Evolutionary conservation across 2,113 vertebrate species (phyloP).

Genomic region (Elachura formosa): DNA sequence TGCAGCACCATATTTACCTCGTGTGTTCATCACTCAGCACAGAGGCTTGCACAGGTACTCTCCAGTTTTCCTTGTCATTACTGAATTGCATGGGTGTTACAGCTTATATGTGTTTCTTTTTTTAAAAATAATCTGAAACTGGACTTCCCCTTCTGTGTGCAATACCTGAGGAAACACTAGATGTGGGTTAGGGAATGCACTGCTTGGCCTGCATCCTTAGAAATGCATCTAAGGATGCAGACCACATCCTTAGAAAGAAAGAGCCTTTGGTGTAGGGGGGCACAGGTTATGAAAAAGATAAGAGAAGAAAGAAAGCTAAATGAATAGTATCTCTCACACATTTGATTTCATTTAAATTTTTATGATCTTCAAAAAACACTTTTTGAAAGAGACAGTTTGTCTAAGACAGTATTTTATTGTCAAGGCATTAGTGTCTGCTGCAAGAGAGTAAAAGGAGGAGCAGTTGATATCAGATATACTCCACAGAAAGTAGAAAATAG

Average conservation of each 20-base stretch:
- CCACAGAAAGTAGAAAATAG: neutral
- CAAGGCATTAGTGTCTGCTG: neutral
- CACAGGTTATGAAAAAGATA: neutral
- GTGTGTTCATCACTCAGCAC: neutral
- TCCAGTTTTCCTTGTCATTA: neutral
- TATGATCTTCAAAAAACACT: neutral
- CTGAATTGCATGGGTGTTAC: neutral
- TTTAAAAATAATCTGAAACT: neutral
- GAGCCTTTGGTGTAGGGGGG: neutral
- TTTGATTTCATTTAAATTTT: neutral
- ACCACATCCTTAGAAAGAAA: neutral
- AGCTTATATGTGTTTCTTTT: neutral
- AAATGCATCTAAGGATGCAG: too few relatives aligned
- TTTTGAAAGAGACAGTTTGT: neutral
- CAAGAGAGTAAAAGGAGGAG: neutral
- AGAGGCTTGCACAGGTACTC: neutral
- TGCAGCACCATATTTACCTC: neutral
- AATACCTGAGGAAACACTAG: neutral
- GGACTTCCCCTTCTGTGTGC: neutral
- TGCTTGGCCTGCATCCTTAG: neutral
- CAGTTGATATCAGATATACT: neutral
- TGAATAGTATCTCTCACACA: neutral
- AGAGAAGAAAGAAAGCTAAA: neutral
- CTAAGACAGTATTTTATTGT: neutral
- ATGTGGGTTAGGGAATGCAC: neutral